Base-by-base conservation (phyloP, 2,797 vertebrate genomes). In the Spinus pinus region DNA sequence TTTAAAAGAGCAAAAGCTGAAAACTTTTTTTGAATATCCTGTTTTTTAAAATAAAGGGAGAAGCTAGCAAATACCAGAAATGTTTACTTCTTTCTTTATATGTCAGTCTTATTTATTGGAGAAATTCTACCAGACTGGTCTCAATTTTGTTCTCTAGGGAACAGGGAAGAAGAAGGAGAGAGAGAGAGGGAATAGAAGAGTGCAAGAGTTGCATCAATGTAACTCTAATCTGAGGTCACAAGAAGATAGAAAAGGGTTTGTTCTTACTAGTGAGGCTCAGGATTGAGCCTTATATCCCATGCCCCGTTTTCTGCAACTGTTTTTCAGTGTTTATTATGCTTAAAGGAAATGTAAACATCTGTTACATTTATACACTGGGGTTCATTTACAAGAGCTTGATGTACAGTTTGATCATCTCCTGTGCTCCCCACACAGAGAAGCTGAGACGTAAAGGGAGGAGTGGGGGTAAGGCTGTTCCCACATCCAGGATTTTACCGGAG, bases 21-120 rank as follows among this genome's bases (percentile, higher is more conserved):
- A 86, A 95, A 97, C 81, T 96, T 95, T 81, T 64, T 83, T 74
- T 74, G 57, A 82, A 31, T 77, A 73, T 39, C 41, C 44, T 67
- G 21, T 39, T n/a, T 80, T 41, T 41, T 16, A 20, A 85, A 66
- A 66, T 62, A 44, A 86, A 35, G 14, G 20, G 39, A 88, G 31
- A 88, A 75, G 46, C 28, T 60, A 47, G 62, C 41, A 72, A 86
- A 85, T 39, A 49, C 7, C 73, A 65, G 47, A 79, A 86, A 62
- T 1, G 2, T 79, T 70, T 73, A 53, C n/a, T 81, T 81, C 49
- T 73, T 79, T 72, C 41, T 83, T 60, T 61, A 22, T 47, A 28
- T 3, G 7, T 81, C 35, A 53, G 44, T 42, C 31, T 65, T 87
- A 74, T 61, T 80, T 85, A 44, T 9, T 19, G 70, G 60, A 87